These are phyloP conservation scores for Gadopsis bispinosus DNA, from an alignment of 2,797 vertebrate species.

Conservation along the genomic window DNA sequence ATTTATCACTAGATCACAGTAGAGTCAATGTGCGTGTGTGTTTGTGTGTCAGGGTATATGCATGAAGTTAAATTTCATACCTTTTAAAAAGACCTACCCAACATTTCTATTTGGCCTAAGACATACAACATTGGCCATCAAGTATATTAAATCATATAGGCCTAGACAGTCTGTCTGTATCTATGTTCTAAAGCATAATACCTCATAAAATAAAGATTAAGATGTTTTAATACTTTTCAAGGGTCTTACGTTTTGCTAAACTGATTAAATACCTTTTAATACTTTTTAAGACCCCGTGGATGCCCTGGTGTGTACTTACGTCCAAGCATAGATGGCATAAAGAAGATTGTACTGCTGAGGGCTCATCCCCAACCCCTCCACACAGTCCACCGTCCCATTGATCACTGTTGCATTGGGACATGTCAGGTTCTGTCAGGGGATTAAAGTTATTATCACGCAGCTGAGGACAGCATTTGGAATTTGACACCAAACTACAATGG, in stretches of 20 bases:
- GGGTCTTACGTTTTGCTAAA: too few species aligned
- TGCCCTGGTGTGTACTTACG: conserved; percentile 54
- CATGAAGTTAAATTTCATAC: too few species aligned
- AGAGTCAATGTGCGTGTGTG: background rate
- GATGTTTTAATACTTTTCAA: too few species aligned
- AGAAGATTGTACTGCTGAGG: conserved; percentile 90
- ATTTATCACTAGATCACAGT: background rate
- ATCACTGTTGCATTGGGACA: conserved; percentile 82
- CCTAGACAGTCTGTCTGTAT: too few species aligned
- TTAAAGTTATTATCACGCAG: background rate
- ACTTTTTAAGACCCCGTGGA: too few species aligned
- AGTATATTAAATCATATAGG: too few species aligned
- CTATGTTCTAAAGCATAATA: too few species aligned
- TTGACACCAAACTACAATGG: background rate
- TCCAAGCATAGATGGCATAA: conserved; percentile 88
- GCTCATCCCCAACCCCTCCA: conserved; percentile 87
- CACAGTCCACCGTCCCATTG: conserved; percentile 82
- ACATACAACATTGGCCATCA: too few species aligned
- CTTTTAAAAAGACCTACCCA: too few species aligned
- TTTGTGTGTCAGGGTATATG: background rate
- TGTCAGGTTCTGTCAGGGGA: conserved; percentile 83
- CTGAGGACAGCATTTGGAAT: conserved; percentile 5
- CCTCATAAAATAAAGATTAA: too few species aligned
- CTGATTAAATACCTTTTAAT: too few species aligned
- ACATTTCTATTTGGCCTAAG: too few species aligned